Conservation (phyloP, 1,140 invertebrate genomes). For the Polyergus mexicanus region DNA sequence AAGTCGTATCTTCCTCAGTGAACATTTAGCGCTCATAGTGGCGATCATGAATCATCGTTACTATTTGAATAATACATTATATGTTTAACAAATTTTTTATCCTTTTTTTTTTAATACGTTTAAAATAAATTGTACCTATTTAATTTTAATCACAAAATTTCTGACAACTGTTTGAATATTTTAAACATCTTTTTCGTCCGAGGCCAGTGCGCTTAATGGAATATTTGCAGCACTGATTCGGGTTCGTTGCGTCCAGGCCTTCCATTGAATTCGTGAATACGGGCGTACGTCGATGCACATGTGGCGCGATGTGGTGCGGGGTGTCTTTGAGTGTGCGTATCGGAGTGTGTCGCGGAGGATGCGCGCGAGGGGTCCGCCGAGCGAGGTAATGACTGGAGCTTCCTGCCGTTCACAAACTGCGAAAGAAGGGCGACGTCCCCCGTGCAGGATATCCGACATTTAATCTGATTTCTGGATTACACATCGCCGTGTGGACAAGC, state of each 20-base stretch:
- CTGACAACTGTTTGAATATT: background rate
- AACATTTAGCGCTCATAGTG: background rate
- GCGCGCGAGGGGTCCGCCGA: slow-evolving; percentile 79
- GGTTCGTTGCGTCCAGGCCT: slow-evolving; percentile 12
- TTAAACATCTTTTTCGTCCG: background rate
- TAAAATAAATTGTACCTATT: background rate
- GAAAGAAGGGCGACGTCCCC: slow-evolving; percentile 75
- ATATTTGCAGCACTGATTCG: slow-evolving; percentile 27
- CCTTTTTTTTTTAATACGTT: background rate
- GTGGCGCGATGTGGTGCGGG: slow-evolving; percentile 51
- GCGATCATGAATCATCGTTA: background rate
- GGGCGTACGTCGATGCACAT: slow-evolving; percentile 57
- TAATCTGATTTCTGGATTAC: slow-evolving; percentile 83
- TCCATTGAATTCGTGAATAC: slow-evolving; percentile 61
- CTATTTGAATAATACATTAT: background rate
- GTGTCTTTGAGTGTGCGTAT: slow-evolving; percentile 80
- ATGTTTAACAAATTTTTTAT: background rate
- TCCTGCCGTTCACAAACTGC: slow-evolving; percentile 81
- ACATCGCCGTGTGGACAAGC: slow-evolving; percentile 71
- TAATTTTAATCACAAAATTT: background rate
- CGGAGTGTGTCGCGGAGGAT: slow-evolving; percentile 82
- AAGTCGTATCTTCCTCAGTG: slow-evolving; percentile 2
- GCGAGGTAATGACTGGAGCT: slow-evolving; percentile 84
- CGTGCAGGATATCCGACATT: slow-evolving; percentile 81
- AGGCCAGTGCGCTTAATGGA: background rate